phyloP scores from a whole-genome alignment of 53 echinoderm and acorn worm species.

The Hippasteria phrygiana region DNA sequence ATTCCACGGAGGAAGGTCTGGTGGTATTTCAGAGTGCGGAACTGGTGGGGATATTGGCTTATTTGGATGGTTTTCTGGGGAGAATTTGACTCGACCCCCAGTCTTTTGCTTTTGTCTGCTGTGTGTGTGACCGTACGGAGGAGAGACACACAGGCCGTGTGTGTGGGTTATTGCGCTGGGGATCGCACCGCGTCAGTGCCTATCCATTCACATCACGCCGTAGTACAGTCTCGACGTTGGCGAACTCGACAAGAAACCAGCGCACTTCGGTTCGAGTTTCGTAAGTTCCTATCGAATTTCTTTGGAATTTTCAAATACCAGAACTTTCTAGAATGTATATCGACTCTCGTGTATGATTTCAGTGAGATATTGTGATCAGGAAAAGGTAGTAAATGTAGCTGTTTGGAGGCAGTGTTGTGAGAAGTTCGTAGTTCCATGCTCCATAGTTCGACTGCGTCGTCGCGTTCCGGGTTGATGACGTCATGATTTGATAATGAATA shows the following conservation, averaged over 20 bases:
- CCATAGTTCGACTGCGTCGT: no score
- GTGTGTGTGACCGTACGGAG: background rate
- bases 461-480: no score
- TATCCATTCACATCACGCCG: background rate
- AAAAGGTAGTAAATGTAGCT: conserved; percentile 5
- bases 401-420: no score
- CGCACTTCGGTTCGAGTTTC: background rate
- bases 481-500: no score
- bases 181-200: conserved; percentile 29
- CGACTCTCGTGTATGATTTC: background rate
- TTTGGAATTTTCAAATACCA: background rate
- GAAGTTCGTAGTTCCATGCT: no score
- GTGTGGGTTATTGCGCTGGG: conserved; percentile 31
- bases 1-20: background rate
- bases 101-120: conserved; percentile 38
- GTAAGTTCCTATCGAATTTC: background rate
- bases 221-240: background rate
- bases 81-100: conserved; percentile 9
- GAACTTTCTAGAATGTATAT: background rate
- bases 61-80: background rate
- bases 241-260: background rate
- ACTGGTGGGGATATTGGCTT: background rate
- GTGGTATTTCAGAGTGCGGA: background rate
- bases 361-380: background rate
- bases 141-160: conserved; percentile 19